Base-by-base conservation (phyloP, 2,888 invertebrate genomes). In the Galeopsomyia nigrocyanea region DNA sequence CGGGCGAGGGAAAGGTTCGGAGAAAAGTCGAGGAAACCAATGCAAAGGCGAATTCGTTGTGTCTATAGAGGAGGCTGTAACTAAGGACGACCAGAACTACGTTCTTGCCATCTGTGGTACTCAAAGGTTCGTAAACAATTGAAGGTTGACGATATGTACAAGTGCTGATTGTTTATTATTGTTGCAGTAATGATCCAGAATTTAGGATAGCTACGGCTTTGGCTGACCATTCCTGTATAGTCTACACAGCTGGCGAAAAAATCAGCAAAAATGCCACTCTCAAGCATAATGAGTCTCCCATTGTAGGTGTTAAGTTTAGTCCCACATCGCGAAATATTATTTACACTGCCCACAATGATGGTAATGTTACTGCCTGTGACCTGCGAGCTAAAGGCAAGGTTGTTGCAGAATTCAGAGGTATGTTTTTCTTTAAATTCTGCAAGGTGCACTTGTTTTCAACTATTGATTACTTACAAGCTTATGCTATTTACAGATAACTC, bases 361-460 rank as follows among this genome's bases (percentile, higher is more conserved):
- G 92, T 0, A 77, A 83, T 22, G 86, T 93, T 46, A 90, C 89
- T 78, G 81, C 91, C 64, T 92, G 91, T 89, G 93, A 93, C 82
- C 87, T 90, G 1, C 86, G 93, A 80, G 86, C 87, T 0, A 88
- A 89, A 68, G 88, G 86, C 58, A 86, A 87, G 79, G 77, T 82
- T 67, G 83, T 84, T 78, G 83, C 80, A 68, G 87, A 85, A 80
- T 89, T 88, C 78, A 85, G 82, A 83, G 88, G 88, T 87, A 56
- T 50, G 49, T 66, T 58, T 64, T 80, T 81, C 60, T 62, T 22
- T 62, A 16, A 9, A 53, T 69, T 58, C 10, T 9, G 21, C 55
- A 26, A 26, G 39, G 13, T 39, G 13, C 39, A 63, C 5, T 26
- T 3, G 5, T 26, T 50, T 58, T 51, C 17, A 61, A 17, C 14